These are phyloP conservation scores for Zophobas atratus DNA, from an alignment of 1,140 invertebrate genomes.

Conservation along the genomic window DNA sequence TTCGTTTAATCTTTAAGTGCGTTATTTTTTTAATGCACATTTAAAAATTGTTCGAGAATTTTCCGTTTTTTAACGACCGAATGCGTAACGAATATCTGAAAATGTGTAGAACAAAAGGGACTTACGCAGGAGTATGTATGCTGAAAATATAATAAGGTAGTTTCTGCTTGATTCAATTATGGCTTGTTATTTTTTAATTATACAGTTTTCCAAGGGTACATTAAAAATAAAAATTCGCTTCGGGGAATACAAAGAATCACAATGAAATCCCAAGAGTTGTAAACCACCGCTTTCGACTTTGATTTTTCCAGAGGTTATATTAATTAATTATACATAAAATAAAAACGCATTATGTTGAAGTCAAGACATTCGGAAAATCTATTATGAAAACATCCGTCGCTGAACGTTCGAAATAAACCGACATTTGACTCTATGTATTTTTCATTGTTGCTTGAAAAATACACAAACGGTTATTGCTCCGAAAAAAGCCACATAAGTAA, in stretches of 20 bases:
- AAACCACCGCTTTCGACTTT: neutral
- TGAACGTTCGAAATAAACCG: no score
- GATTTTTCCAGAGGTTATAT: neutral
- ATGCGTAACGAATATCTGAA: no score
- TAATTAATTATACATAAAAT: neutral
- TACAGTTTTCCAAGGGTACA: neutral
- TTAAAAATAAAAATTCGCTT: slow-evolving; percentile 2
- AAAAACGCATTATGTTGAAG: neutral
- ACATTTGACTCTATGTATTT: no score
- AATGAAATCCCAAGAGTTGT: neutral
- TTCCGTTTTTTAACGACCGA: no score
- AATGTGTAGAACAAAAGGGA: neutral
- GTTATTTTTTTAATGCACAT: no score
- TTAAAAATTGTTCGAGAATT: no score
- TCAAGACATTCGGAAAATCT: neutral
- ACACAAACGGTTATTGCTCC: no score
- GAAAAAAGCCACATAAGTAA: neutral
- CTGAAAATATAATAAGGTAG: slow-evolving; percentile 16
- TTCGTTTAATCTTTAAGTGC: no score
- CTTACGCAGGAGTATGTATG: neutral
- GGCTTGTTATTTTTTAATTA: slow-evolving; percentile 36
- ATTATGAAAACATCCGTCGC: neutral
- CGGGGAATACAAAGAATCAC: neutral
- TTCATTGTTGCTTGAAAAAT: no score
- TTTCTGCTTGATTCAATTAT: slow-evolving; percentile 13